phyloP scores from a whole-genome alignment of 2,113 vertebrate genomes.

The Mus pahari region DNA sequence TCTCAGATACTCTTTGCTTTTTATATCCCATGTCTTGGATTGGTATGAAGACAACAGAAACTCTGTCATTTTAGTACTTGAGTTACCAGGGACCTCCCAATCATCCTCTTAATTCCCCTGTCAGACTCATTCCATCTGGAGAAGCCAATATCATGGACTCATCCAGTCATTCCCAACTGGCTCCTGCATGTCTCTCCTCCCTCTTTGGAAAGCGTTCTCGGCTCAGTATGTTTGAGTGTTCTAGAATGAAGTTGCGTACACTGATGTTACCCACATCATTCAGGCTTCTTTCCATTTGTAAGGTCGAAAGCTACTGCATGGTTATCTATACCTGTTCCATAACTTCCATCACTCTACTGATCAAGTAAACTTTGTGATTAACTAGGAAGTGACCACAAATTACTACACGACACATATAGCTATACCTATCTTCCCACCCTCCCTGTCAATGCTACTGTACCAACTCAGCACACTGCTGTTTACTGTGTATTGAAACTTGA shows the following conservation, averaged over 20 bases:
- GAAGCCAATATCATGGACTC: not conserved
- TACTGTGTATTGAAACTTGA: not conserved
- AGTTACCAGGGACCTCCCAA: not conserved
- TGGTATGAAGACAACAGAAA: not conserved
- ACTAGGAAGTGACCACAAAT: not conserved
- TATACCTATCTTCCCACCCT: not conserved
- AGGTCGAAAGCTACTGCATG: not conserved
- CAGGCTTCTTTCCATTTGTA: not conserved
- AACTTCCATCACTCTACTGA: not conserved
- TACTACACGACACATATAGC: not conserved
- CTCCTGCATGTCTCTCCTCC: not conserved
- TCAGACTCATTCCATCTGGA: not conserved
- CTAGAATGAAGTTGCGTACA: not conserved
- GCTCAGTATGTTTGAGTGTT: not conserved
- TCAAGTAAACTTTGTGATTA: not conserved
- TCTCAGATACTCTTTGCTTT: not conserved
- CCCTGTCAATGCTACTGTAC: not conserved
- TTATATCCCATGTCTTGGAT: not conserved
- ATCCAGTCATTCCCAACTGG: not conserved
- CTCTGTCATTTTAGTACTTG: not conserved
- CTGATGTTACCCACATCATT: not conserved
- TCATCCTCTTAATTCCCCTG: not conserved
- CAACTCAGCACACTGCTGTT: not conserved
- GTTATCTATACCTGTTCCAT: not conserved
- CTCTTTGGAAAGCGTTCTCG: not conserved